Percentiles rank a stretch among this genome's conserved stretches.
phyloP scores from a whole-genome alignment of 1,140 invertebrate species.

The Stegodyphus dumicola region DNA sequence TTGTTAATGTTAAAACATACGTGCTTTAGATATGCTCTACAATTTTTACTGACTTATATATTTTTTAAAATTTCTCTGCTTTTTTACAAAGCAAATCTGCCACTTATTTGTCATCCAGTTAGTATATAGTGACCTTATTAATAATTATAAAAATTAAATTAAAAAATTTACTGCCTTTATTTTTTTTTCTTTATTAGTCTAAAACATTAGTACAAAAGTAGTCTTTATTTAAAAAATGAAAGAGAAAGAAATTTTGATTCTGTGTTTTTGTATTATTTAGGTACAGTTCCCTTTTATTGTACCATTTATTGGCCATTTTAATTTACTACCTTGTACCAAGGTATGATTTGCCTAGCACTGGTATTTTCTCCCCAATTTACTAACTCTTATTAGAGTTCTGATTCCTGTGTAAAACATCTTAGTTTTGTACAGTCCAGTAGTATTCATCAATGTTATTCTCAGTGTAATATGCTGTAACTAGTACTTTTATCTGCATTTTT shows the following conservation, averaged over 20 bases:
- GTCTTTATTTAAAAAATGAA: not conserved
- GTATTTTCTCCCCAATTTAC: slow-evolving; percentile 40
- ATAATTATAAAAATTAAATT: not conserved
- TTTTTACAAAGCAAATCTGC: slow-evolving; percentile 45
- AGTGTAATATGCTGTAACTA: no score
- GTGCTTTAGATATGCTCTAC: not conserved
- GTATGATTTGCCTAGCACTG: slow-evolving; percentile 42
- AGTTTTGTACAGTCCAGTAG: no score
- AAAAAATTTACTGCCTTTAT: not conserved
- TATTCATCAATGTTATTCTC: no score
- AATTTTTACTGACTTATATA: slow-evolving; percentile 11
- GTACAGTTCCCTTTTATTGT: not conserved
- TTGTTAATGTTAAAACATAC: not conserved
- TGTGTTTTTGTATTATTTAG: not conserved
- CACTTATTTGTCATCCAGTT: slow-evolving; percentile 13
- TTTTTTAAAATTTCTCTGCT: slow-evolving; percentile 44
- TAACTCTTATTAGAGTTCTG: slow-evolving; percentile 10
- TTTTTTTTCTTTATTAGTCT: not conserved
- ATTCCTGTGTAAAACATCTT: not conserved
- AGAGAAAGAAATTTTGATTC: not conserved
- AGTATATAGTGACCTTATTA: not conserved
- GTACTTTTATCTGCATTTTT: no score
- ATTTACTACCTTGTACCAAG: slow-evolving; percentile 9
- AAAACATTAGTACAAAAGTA: not conserved
- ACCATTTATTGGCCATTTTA: not conserved